Evolutionary conservation across 2,113 vertebrate genomes (phyloP).

Genomic region (Myodes glareolus): DNA sequence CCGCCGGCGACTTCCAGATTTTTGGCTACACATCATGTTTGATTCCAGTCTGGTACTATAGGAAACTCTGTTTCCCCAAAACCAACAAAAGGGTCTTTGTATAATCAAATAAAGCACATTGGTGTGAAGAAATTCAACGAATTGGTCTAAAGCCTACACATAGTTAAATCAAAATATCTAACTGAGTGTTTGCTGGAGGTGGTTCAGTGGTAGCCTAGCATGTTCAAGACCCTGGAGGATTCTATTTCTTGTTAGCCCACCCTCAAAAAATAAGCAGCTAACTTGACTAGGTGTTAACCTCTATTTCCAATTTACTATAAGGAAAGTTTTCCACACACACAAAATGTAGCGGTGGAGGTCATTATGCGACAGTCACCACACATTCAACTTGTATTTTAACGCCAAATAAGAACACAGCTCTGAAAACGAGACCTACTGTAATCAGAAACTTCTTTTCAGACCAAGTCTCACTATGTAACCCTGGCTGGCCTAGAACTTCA

Average conservation of each 20-base stretch:
- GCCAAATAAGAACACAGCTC: not conserved
- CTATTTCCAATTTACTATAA: not conserved
- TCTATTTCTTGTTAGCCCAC: not conserved
- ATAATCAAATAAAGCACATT: not conserved
- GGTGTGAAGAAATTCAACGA: not conserved
- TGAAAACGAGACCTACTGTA: not conserved
- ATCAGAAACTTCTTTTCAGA: not conserved
- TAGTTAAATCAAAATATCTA: conserved; percentile 16
- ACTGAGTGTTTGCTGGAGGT: not conserved
- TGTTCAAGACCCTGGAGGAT: not conserved
- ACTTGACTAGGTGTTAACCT: not conserved
- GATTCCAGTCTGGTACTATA: not conserved
- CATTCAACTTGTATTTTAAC: conserved; percentile 4
- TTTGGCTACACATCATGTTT: not conserved
- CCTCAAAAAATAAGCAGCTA: not conserved
- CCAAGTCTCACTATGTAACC: not conserved
- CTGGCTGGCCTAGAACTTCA: not conserved
- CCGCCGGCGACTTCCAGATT: too few relatives aligned
- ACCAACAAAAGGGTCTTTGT: not conserved
- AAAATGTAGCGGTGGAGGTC: not conserved
- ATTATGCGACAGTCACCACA: not conserved
- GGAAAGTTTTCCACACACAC: not conserved
- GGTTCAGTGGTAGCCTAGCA: not conserved
- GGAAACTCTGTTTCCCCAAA: not conserved
- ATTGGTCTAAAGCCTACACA: not conserved